Evolutionary conservation across 35 echinoderm and acorn worm species (phyloP).

Genomic region (Apostichopus californicus): DNA sequence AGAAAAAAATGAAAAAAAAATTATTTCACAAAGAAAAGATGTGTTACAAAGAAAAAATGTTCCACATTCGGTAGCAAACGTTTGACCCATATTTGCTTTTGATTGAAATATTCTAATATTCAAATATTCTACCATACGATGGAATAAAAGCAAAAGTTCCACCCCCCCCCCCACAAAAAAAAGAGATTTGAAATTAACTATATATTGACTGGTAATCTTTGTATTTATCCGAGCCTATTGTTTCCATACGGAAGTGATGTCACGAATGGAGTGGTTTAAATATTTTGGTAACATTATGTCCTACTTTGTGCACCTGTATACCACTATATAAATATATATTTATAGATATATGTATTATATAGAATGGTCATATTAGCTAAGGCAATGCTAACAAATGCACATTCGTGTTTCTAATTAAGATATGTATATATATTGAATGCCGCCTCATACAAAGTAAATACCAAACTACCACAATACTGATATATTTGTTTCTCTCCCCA

Average conservation of each 20-base stretch:
- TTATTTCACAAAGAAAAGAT: too few relatives aligned
- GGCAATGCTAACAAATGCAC: neutral
- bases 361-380: neutral
- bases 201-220: too few relatives aligned
- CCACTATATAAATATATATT: neutral
- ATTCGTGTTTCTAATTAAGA: neutral
- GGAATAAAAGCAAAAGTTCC: too few relatives aligned
- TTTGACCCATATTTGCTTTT: too few relatives aligned
- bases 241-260: neutral
- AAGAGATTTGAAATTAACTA: too few relatives aligned
- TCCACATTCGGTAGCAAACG: too few relatives aligned
- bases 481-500: neutral
- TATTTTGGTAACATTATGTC: neutral
- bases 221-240: neutral
- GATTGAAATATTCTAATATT: too few relatives aligned
- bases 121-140: too few relatives aligned
- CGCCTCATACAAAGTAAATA: neutral
- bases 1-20: too few relatives aligned
- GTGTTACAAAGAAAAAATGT: too few relatives aligned
- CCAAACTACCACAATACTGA: neutral
- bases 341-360: neutral
- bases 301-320: neutral
- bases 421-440: neutral
- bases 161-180: too few relatives aligned
- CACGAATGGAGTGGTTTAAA: neutral